phyloP scores from a whole-genome alignment of 2,113 vertebrate genomes.

The Onychostruthus taczanowskii region DNA sequence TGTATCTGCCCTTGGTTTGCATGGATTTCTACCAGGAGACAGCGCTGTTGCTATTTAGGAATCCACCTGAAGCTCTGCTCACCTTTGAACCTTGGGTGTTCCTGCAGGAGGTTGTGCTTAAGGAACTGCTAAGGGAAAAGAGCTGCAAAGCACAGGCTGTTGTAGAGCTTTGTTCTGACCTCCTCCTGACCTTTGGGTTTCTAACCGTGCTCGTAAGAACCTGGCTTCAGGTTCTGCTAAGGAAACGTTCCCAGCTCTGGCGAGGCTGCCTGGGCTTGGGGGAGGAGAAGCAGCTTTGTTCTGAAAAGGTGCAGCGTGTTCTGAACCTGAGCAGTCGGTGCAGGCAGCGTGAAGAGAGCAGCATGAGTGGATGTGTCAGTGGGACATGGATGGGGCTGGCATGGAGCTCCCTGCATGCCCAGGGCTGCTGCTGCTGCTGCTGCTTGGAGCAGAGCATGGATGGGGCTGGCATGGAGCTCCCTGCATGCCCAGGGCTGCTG shows the following conservation, averaged over 20 bases:
- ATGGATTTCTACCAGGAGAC: neutral
- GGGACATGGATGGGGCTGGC: neutral
- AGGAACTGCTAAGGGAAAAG: neutral
- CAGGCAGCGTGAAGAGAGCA: neutral
- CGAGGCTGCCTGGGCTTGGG: neutral
- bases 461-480: neutral
- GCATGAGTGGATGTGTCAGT: neutral
- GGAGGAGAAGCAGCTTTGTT: neutral
- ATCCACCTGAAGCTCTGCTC: neutral
- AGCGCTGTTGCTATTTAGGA: neutral
- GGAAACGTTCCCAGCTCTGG: neutral
- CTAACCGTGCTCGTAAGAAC: neutral
- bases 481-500: neutral
- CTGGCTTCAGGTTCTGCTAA: neutral
- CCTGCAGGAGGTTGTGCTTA: neutral
- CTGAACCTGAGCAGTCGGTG: rapidly evolving
- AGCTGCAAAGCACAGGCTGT: rapidly evolving
- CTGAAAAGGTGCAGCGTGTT: neutral
- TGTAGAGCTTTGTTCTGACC: neutral
- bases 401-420: neutral
- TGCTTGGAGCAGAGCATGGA: no score
- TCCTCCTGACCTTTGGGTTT: neutral
- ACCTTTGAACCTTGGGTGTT: neutral
- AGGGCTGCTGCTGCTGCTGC: neutral
- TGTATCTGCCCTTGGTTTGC: neutral